Conservation (phyloP, 2,797 vertebrate species). For the Pseudochromis fuscus region DNA sequence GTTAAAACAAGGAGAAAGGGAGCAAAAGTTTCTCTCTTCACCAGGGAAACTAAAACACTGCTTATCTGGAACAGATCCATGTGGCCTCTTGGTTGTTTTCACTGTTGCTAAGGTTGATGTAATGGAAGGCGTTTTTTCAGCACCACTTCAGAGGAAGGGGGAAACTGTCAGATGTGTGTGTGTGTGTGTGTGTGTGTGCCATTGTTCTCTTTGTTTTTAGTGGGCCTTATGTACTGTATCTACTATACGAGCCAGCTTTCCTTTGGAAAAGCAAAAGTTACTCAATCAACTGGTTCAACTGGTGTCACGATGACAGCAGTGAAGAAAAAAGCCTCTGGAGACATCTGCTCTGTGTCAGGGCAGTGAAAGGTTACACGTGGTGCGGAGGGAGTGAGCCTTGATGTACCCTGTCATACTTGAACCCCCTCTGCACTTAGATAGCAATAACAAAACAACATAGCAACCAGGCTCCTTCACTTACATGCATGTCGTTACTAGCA, state of each 20-base stretch:
- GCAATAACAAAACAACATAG: constrained; percentile 85
- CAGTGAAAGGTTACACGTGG: constrained; percentile 72
- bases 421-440: constrained; percentile 62
- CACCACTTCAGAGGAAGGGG: constrained; percentile 54
- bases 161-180: constrained; percentile 54
- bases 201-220: constrained; percentile 67
- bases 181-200: constrained; percentile 44
- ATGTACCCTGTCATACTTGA: constrained; percentile 63
- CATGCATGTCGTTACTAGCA: constrained; percentile 58
- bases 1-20: constrained; percentile 44
- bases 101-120: constrained; percentile 84
- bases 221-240: constrained; percentile 7
- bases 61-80: constrained; percentile 71
- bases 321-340: constrained; percentile 46
- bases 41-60: constrained; percentile 60
- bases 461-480: constrained; percentile 75
- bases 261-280: constrained; percentile 55
- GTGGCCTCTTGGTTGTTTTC: constrained; percentile 78
- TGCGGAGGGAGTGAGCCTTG: constrained; percentile 61
- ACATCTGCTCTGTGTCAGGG: constrained; percentile 63
- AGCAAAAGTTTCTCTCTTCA: constrained; percentile 61
- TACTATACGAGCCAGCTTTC: constrained; percentile 33
- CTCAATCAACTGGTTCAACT: constrained; percentile 40
- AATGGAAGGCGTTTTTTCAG: constrained; percentile 76
- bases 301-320: constrained; percentile 59